Percentiles rank a stretch among this genome's conserved stretches.
Evolutionary conservation across 2,113 vertebrate species (phyloP).

Genomic region (Oncorhynchus kisutch): DNA sequence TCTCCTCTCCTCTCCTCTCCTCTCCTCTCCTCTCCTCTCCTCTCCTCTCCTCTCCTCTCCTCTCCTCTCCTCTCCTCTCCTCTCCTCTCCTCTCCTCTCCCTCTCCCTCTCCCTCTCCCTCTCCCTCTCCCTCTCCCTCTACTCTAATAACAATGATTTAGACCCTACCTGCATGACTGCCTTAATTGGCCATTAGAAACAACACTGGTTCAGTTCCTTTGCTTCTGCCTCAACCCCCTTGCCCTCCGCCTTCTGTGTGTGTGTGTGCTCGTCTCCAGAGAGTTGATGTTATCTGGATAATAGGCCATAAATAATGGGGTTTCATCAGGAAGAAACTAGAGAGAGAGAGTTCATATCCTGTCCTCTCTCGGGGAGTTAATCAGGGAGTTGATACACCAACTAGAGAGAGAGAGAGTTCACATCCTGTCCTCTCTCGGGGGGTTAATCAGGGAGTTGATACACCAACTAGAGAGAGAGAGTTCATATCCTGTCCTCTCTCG

Average conservation of each 20-base stretch:
- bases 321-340: slow-evolving; percentile 9
- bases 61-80: too few species aligned
- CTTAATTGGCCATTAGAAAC: slow-evolving; percentile 58
- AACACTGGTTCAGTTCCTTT: slow-evolving; percentile 61
- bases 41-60: too few species aligned
- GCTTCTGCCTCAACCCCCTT: slow-evolving; percentile 31
- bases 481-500: too few species aligned
- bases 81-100: too few species aligned
- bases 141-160: slow-evolving; percentile 54
- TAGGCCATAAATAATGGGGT: slow-evolving; percentile 42
- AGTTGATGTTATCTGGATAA: slow-evolving; percentile 32
- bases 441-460: too few species aligned
- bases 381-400: too few species aligned
- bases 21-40: not conserved
- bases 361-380: not conserved
- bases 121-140: not conserved
- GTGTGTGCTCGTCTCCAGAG: slow-evolving; percentile 6
- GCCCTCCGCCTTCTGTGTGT: not conserved
- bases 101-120: not conserved
- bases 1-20: slow-evolving; percentile 11
- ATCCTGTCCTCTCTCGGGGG: too few species aligned
- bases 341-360: not conserved
- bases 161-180: slow-evolving; percentile 52
- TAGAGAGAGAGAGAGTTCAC: too few species aligned
- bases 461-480: too few species aligned